Base-by-base conservation (phyloP, 1,140 invertebrate species). In the Subanguina moxae region DNA sequence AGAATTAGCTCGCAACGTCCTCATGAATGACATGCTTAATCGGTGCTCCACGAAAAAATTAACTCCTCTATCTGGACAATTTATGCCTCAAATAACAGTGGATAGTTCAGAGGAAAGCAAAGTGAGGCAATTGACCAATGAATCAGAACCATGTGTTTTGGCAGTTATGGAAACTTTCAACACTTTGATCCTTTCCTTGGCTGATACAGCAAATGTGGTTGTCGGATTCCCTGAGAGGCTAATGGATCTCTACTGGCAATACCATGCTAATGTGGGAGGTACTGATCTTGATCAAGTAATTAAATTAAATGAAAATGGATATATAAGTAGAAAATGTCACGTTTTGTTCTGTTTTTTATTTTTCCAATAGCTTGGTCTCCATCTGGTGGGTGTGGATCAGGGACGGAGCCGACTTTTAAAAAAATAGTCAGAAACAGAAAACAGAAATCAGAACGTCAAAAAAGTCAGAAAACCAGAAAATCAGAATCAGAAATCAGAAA, bases 241-340 rank as follows among this genome's bases (percentile, higher is more conserved):
- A 25, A n/a, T 69, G 27, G 8, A 25, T 9, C 72, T 69, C 21
- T 69, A 58, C 68, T 69, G 67, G 68, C 42, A 69, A 17, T 71
- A 65, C 25, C 67, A 69, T 25, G 65, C 52, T 52, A 69, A 72
- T 62, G 65, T 69, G 5, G 61, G 28, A 23, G 65, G 65, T 67
- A n/a, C n/a, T n/a, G n/a, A n/a, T n/a, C n/a, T n/a, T n/a, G n/a
- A n/a, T n/a, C n/a, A n/a, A n/a, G n/a, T n/a, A n/a, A n/a, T n/a
- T n/a, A n/a, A n/a, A n/a, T n/a, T n/a, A n/a, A n/a, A n/a, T n/a
- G n/a, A n/a, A n/a, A n/a, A n/a, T n/a, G n/a, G n/a, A n/a, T n/a
- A n/a, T n/a, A n/a, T n/a, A n/a, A n/a, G n/a, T n/a, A n/a, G n/a
- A n/a, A n/a, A n/a, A n/a, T n/a, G n/a, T n/a, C n/a, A n/a, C n/a